Base-by-base conservation (phyloP, 2,113 vertebrate species). In the Phyllostomus discolor region DNA sequence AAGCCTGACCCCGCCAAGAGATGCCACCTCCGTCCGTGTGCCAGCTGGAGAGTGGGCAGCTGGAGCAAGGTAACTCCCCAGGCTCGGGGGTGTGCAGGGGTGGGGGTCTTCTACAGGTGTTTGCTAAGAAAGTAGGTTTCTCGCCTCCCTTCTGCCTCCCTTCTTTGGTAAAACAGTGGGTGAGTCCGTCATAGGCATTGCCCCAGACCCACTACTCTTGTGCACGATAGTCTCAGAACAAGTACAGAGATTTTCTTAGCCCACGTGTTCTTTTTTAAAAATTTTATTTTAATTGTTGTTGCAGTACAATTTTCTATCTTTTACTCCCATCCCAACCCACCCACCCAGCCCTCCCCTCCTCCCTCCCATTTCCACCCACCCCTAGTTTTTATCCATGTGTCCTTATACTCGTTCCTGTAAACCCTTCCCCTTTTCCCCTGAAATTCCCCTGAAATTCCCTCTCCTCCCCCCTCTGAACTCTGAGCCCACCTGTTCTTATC, bases 21-120 rank as follows among this genome's bases (percentile, higher is more conserved):
- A 59, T 99, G 99, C 98, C 99, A 99, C 95, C 98, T 99, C 26
- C 99, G 98, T 20, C 99, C 99, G 0, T 99, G 99, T 0, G 99
- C 99, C 31, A 97, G 92, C 93, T 99, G 99, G 99, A 98, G 98
- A 96, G 99, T 98, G 72, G 98, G 99, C 92, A 98, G 99, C 94
- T 99, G 99, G 99, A 99, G 98, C 98, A 99, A 99, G 98, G 99
- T 99, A 97, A 98, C 48, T 4, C 9, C 0, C 2, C 7, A 10
- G 59, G 59, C 26, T 31, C 59, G 14, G 59, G 10, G 26, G 24
- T 62, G 59, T 28, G 26, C 3, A 7, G 62, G 62, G 28, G 62
- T 0, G 73, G 31, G 38, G 26, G 4, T 22, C 38, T 15, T 46
- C 15, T 1, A 3, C 3, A 26, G 19, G 10, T 17, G 1, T 64